phyloP scores from a whole-genome alignment of 2,113 vertebrate species.

The Regulus satrapa region DNA sequence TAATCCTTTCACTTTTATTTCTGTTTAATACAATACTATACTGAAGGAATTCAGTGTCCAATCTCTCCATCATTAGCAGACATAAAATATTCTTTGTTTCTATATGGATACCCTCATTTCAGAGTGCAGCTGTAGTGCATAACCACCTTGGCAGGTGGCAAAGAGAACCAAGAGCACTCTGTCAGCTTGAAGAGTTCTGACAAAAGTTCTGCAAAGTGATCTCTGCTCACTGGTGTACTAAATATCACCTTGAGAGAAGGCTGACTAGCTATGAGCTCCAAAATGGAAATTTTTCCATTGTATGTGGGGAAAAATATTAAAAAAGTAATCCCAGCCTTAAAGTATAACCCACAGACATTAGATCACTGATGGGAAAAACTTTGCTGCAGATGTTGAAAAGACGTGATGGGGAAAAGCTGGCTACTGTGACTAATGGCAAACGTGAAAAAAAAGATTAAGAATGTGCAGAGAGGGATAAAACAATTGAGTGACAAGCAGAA shows the following conservation, averaged over 20 bases:
- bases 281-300: not conserved
- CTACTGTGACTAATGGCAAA: conserved; percentile 36
- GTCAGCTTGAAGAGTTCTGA: not conserved
- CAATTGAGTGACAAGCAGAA: conserved; percentile 27
- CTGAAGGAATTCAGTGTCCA: not conserved
- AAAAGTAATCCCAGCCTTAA: not conserved
- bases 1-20: not conserved
- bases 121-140: not conserved
- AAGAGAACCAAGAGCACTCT: not conserved
- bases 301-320: not conserved
- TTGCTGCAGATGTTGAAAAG: conserved; percentile 31
- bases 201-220: not conserved
- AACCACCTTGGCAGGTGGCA: not conserved
- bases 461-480: not conserved
- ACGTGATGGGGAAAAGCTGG: not conserved
- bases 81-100: not conserved
- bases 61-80: not conserved
- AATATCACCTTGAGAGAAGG: not conserved
- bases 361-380: conserved; percentile 38
- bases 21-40: not conserved
- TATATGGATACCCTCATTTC: not conserved
- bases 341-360: conserved; percentile 37
- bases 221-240: not conserved
- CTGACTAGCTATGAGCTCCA: not conserved
- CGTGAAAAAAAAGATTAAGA: not conserved